phyloP scores from a whole-genome alignment of 2,797 vertebrate genomes.

The Spea hammondii region DNA sequence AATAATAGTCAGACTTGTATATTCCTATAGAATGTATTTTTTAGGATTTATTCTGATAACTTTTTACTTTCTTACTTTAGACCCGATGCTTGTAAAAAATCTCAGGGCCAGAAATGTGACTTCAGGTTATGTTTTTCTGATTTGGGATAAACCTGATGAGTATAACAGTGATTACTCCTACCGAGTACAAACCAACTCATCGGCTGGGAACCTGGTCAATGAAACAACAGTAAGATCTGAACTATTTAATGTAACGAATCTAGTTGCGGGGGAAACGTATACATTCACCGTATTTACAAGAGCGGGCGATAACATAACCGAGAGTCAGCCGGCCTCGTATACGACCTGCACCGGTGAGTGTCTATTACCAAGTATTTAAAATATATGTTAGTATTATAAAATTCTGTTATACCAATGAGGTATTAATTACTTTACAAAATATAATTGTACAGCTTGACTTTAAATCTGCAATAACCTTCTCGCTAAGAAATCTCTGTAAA shows the following conservation, averaged over 20 bases:
- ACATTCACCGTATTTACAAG: constrained; percentile 19
- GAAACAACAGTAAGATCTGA: background rate
- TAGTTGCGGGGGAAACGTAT: constrained; percentile 2
- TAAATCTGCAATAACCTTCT: too few species aligned
- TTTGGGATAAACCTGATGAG: background rate
- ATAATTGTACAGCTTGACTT: too few species aligned
- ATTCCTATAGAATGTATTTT: too few species aligned
- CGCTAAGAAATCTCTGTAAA: too few species aligned
- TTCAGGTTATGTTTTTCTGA: background rate
- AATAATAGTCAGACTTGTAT: too few species aligned
- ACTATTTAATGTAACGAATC: background rate
- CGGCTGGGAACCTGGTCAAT: background rate
- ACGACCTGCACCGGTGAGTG: background rate
- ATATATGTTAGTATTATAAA: too few species aligned
- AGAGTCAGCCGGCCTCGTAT: background rate
- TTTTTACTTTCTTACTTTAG: too few species aligned
- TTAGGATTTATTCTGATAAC: too few species aligned
- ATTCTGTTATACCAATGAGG: background rate
- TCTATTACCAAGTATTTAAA: too few species aligned
- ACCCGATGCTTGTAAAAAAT: too few species aligned
- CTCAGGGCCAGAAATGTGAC: background rate
- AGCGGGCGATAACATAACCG: constrained; percentile 6
- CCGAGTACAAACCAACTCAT: background rate
- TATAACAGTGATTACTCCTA: constrained; percentile 1
- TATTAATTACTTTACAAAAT: too few species aligned